A percentile compares a stretch with the other conserved stretches of the same genome.
Evolutionary conservation across 2,888 invertebrate genomes (phyloP).

Genomic region (Herminia tarsipennalis): DNA sequence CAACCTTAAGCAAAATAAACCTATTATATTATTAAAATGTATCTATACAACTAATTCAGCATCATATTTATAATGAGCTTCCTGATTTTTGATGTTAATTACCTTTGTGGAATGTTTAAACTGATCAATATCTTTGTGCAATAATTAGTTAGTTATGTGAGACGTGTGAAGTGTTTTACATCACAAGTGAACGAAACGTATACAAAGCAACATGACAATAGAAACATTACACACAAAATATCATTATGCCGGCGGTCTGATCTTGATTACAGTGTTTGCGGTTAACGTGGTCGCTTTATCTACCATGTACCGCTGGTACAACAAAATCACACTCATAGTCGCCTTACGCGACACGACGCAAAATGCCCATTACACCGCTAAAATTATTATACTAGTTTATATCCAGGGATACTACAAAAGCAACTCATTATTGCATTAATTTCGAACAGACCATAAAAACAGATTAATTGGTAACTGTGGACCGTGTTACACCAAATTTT

Average conservation of each 20-base stretch:
- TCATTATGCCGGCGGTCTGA: conserved; percentile 32
- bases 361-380: conserved; percentile 25
- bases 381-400: conserved; percentile 40
- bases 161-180: not conserved
- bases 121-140: not conserved
- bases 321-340: conserved; percentile 11
- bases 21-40: too few species aligned
- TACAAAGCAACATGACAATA: conserved; percentile 14
- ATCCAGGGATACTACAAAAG: conserved; percentile 33
- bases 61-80: too few species aligned
- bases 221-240: conserved; percentile 35
- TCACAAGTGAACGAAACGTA: conserved; percentile 11
- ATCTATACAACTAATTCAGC: too few species aligned
- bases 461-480: conserved; percentile 37
- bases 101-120: too few species aligned
- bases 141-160: not conserved
- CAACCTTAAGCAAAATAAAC: too few species aligned
- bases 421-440: conserved; percentile 49
- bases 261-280: conserved; percentile 44
- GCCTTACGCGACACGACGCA: conserved; percentile 15
- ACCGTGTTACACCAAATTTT: conserved; percentile 13
- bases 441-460: conserved; percentile 40
- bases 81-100: too few species aligned
- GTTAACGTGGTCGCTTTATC: conserved; percentile 39
- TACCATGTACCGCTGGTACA: conserved; percentile 16